phyloP scores from a whole-genome alignment of 2,797 vertebrate species.

The Lates japonicus region DNA sequence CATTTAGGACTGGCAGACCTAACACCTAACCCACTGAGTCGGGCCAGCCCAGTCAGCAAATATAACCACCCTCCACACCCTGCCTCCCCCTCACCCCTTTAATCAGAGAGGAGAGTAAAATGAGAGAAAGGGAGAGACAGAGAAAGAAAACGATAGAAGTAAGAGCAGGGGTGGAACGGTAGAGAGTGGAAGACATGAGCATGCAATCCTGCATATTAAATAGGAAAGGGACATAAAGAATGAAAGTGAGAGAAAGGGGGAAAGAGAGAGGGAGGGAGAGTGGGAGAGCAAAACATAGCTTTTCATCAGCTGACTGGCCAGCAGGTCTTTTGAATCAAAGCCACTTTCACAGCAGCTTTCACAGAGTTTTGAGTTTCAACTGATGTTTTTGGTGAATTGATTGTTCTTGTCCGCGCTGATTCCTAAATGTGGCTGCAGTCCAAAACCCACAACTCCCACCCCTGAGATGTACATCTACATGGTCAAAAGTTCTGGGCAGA shows the following conservation, averaged over 20 bases:
- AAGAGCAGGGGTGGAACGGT: background rate
- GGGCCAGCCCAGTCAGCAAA: slow-evolving; percentile 86
- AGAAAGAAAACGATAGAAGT: slow-evolving; percentile 22
- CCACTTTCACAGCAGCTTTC: slow-evolving; percentile 53
- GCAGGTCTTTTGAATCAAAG: slow-evolving; percentile 46
- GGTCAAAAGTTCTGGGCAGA: background rate
- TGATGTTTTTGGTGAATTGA: too few relatives aligned
- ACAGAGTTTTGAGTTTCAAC: slow-evolving; percentile 22
- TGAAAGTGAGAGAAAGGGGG: background rate
- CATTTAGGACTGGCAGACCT: slow-evolving; percentile 80
- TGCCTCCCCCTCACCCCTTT: slow-evolving; percentile 10
- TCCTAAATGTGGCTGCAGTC: slow-evolving; percentile 7
- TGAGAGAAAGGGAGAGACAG: slow-evolving; percentile 32
- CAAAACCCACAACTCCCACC: background rate
- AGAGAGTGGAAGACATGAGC: background rate
- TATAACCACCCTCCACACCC: slow-evolving; percentile 34
- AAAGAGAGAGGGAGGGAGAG: background rate
- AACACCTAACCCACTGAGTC: slow-evolving; percentile 74
- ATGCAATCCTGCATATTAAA: background rate
- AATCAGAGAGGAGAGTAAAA: slow-evolving; percentile 41
- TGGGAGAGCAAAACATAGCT: background rate
- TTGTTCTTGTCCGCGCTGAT: too few relatives aligned
- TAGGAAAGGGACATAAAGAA: background rate
- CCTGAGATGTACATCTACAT: background rate
- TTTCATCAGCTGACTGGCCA: slow-evolving; percentile 42